Percentiles rank a stretch among this genome's conserved stretches.
Conservation (phyloP, 2,888 invertebrate genomes). For the Syrista parreyssii region DNA sequence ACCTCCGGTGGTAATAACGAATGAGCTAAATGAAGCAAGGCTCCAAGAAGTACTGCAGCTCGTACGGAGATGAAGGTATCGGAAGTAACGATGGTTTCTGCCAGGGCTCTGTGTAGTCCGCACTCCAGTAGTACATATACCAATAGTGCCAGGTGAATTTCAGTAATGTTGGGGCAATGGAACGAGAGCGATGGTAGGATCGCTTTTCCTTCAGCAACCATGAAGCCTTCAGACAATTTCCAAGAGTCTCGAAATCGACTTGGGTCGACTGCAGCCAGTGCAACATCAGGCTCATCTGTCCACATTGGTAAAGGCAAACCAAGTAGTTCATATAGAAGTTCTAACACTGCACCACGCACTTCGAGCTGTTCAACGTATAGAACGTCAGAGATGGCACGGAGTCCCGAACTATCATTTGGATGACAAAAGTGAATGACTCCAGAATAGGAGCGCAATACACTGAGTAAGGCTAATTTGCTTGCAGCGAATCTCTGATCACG, state of each 20-base stretch:
- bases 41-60: slow-evolving; percentile 89
- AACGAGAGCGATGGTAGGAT: slow-evolving; percentile 88
- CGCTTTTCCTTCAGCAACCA: slow-evolving; percentile 90
- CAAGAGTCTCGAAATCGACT: slow-evolving; percentile 78
- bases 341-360: slow-evolving; percentile 92
- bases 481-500: slow-evolving; percentile 87
- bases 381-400: slow-evolving; percentile 82
- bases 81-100: slow-evolving; percentile 90
- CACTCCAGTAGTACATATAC: slow-evolving; percentile 89
- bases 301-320: slow-evolving; percentile 89
- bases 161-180: slow-evolving; percentile 88
- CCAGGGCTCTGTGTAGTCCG: slow-evolving; percentile 88
- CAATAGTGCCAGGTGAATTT: slow-evolving; percentile 89
- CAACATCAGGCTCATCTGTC: slow-evolving; percentile 92
- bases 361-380: slow-evolving; percentile 89
- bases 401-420: slow-evolving; percentile 79
- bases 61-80: slow-evolving; percentile 92
- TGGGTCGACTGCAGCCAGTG: slow-evolving; percentile 89
- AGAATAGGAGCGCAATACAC: slow-evolving; percentile 91
- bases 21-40: slow-evolving; percentile 88
- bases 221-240: slow-evolving; percentile 92
- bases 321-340: slow-evolving; percentile 90
- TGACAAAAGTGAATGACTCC: slow-evolving; percentile 90
- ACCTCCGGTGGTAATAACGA: slow-evolving; percentile 88
- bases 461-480: slow-evolving; percentile 84